phyloP scores from a whole-genome alignment of 2,113 vertebrate genomes.

The Anolis carolinensis region DNA sequence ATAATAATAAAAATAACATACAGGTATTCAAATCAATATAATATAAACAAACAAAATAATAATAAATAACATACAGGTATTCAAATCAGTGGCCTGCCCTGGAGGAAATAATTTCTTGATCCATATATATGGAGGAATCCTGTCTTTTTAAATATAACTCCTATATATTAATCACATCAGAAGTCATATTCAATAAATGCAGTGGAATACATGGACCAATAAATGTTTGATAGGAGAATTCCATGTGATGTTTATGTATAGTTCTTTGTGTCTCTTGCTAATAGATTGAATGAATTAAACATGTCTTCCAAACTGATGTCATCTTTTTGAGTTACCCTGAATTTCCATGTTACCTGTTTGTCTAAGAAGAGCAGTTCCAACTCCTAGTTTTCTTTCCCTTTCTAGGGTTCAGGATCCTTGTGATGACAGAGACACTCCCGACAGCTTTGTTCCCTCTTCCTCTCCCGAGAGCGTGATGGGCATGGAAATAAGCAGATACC shows the following conservation, averaged over 20 bases:
- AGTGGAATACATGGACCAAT: not conserved
- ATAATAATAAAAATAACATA: no score
- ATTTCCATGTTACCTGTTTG: not conserved
- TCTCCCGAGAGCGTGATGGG: constrained; percentile 94
- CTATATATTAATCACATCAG: not conserved
- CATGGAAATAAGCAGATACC: constrained; percentile 89
- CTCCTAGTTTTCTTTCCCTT: not conserved
- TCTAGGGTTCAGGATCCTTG: constrained; percentile 85
- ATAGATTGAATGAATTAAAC: not conserved
- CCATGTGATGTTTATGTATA: not conserved
- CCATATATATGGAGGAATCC: no score
- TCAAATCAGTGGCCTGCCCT: not conserved
- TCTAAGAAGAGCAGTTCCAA: constrained; percentile 8
- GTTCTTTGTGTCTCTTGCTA: not conserved
- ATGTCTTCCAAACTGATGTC: not conserved
- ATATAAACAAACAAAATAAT: no score
- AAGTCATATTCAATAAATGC: not conserved
- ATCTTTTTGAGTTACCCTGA: not conserved
- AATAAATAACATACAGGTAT: not conserved
- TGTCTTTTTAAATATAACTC: no score
- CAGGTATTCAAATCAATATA: no score
- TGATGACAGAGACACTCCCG: constrained; percentile 84
- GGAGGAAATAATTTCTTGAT: not conserved
- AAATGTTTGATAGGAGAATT: not conserved
- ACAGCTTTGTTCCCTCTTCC: constrained; percentile 91